Base-by-base conservation (phyloP, 1,140 invertebrate species). In the Cotesia typhae region DNA sequence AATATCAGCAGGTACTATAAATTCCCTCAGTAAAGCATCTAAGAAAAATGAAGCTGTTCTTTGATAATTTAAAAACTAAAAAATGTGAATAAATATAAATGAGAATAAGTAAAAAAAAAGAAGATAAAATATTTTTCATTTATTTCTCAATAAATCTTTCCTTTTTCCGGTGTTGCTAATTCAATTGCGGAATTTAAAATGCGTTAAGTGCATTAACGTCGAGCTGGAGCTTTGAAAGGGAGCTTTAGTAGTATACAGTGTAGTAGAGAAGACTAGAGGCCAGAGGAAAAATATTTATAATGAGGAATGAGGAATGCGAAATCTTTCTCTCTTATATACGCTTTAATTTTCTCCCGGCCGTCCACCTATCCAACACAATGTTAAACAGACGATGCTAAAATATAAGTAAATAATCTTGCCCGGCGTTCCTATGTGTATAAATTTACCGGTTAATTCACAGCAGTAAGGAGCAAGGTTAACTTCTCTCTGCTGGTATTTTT, bases 371-470 rank as follows among this genome's bases (percentile, higher is more conserved):
- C 41, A 20, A 47, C 10, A 7, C 41, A 47, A 47, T 10, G 4
- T 47, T 47, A 36, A 65, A 65, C 17, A 20, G 17, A 65, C 12
- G 63, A 14, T 35, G 20, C 4, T 28, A 66, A 66, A 66, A 52
- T 71, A 41, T 63, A 14, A 60, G 9, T 55, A 63, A 71, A 71
- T 71, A 71, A 71, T 71, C 60, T 63, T 47, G 9, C 4, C 41
- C 60, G 51, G 4, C 52, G 10, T 5, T 47, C 5, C 9, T 41
- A 47, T 47, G 41, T 71, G 52, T 64, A 71, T 64, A 71, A 71
- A 71, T 71, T 53, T 63, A 52, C 35, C 60, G 60, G 35, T 71
- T 64, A 71, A 71, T 71, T 71, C 47, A 71, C 28, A 37, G 35
- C 59, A 47, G 9, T 53, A 63, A 64, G 41, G n/a, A 28, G 28